Evolutionary conservation across 2,797 vertebrate species (phyloP).

Genomic region (Nyctalus aviator): DNA sequence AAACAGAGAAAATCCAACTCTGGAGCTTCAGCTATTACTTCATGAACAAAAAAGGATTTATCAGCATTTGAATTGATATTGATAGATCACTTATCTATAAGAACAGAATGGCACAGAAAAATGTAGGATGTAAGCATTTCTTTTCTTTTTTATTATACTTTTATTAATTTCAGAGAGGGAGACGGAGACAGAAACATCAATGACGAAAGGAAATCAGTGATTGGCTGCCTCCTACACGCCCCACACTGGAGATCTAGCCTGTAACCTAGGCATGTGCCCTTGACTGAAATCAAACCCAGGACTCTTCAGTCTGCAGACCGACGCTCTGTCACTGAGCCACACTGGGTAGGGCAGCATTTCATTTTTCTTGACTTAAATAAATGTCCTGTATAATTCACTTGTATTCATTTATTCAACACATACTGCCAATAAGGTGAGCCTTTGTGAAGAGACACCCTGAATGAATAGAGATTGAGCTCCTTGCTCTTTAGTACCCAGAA

Average conservation of each 20-base stretch:
- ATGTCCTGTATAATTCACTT: neutral
- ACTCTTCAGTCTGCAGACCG: no score
- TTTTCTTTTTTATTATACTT: no score
- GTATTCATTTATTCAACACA: neutral
- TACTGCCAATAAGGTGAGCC: neutral
- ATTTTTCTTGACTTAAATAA: conserved; percentile 4
- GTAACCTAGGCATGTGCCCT: no score
- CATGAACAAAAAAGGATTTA: neutral
- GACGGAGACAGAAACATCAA: no score
- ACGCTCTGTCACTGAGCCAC: no score
- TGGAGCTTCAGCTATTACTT: neutral
- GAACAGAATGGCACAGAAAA: neutral
- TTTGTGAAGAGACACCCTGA: neutral
- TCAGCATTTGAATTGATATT: neutral
- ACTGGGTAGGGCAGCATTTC: no score
- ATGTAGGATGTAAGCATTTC: neutral
- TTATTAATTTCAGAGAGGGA: no score
- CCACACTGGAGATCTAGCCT: no score
- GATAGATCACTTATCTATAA: neutral
- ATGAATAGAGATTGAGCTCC: neutral
- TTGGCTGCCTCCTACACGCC: no score
- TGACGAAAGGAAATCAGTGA: no score
- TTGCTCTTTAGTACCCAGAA: neutral
- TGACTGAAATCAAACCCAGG: no score
- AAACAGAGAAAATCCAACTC: neutral